Percentiles rank a stretch among this genome's conserved stretches.
Evolutionary conservation across 2,797 vertebrate genomes (phyloP).

Genomic region (Steatocranus sp.): DNA sequence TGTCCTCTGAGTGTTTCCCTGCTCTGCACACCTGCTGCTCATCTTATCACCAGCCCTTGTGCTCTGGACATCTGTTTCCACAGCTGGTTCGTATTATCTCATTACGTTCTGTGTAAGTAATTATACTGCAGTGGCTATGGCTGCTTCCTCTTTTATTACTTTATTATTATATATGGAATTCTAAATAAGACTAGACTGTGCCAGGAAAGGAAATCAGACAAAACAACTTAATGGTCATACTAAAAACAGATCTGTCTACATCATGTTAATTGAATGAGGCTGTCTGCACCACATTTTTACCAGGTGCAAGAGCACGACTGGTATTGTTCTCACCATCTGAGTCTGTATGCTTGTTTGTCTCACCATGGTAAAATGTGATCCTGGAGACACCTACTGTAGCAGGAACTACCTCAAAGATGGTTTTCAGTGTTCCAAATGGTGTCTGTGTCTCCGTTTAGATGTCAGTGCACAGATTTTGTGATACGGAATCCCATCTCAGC

Average conservation of each 20-base stretch:
- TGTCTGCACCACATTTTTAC: not conserved
- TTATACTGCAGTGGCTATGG: not conserved
- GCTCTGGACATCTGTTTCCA: conserved; percentile 17
- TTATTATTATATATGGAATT: not conserved
- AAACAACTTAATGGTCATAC: not conserved
- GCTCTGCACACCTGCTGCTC: conserved; percentile 7
- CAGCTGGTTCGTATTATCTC: conserved; percentile 20
- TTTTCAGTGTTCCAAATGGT: not conserved
- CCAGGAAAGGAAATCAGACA: not conserved
- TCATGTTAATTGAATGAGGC: not conserved
- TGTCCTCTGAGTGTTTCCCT: not conserved
- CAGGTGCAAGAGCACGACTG: not conserved
- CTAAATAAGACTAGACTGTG: not conserved
- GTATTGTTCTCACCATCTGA: not conserved
- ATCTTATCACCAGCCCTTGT: not conserved
- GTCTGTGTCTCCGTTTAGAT: not conserved
- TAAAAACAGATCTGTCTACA: not conserved
- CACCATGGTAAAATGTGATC: not conserved
- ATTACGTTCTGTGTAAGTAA: not conserved
- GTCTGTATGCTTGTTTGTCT: not conserved
- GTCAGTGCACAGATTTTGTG: not conserved
- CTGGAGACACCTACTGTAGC: not conserved
- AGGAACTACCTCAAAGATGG: not conserved
- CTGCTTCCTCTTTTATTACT: not conserved
- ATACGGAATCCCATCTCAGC: not conserved